These are phyloP conservation scores for Brachionus rotundiformis DNA, from an alignment of 1,140 invertebrate species.

Conservation along the genomic window DNA sequence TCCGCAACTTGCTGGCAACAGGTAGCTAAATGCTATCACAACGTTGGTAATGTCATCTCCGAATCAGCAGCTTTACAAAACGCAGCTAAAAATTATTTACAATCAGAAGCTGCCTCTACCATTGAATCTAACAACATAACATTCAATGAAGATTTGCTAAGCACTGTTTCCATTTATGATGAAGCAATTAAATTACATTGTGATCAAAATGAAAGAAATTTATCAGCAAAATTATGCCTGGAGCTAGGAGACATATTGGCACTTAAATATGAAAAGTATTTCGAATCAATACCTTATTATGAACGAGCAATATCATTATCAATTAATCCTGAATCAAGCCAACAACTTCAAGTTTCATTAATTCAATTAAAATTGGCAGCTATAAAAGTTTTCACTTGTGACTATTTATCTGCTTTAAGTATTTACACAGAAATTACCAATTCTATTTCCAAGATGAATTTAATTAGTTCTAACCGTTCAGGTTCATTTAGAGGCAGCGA, in stretches of 20 bases:
- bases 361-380: conserved; percentile 25
- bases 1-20: conserved; percentile 29
- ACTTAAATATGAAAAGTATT: conserved; percentile 35
- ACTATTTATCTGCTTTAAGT: background rate
- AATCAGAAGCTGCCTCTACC: conserved; percentile 5
- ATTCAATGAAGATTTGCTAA: conserved; percentile 41
- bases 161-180: conserved; percentile 15
- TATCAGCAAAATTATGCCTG: conserved; percentile 28
- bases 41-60: conserved; percentile 11
- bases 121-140: conserved; percentile 40
- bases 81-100: conserved; percentile 22
- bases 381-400: conserved; percentile 43
- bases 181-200: conserved; percentile 30
- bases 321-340: background rate
- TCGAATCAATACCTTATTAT: conserved; percentile 42
- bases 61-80: conserved; percentile 42
- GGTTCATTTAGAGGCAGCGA: background rate
- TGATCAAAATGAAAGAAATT: conserved; percentile 45
- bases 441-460: background rate
- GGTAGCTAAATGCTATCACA: conserved; percentile 42
- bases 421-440: conserved; percentile 28
- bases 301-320: conserved; percentile 6
- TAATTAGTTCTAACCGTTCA: background rate
- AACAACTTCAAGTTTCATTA: background rate
- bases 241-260: conserved; percentile 21